Percentiles rank a stretch among this genome's conserved stretches.
Evolutionary conservation across 2,888 invertebrate species (phyloP).

Genomic region (Meteorus colon): DNA sequence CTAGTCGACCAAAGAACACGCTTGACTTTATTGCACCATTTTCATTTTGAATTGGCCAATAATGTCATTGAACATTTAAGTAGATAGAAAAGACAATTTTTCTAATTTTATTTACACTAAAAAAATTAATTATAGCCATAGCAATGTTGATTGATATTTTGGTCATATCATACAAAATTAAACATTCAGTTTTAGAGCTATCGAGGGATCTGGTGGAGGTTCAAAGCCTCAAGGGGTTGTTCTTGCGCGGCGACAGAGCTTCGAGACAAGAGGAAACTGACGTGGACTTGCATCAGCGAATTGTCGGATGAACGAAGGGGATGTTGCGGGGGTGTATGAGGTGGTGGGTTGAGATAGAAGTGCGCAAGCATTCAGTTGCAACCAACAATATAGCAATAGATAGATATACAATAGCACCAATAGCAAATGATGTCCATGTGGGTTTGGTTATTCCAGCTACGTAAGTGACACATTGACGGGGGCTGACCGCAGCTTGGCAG

Average conservation of each 20-base stretch:
- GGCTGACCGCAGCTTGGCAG: constrained; percentile 71
- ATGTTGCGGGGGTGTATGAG: not conserved
- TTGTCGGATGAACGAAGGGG: constrained; percentile 1
- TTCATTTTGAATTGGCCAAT: not conserved
- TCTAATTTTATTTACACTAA: not conserved
- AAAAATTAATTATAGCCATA: not conserved
- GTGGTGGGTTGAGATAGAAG: not conserved
- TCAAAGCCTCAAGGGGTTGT: constrained; percentile 26
- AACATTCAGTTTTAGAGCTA: constrained; percentile 48
- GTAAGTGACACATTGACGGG: constrained; percentile 74
- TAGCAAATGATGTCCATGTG: constrained; percentile 50
- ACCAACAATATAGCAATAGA: constrained; percentile 39
- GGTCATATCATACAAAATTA: constrained; percentile 55
- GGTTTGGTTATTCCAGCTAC: constrained; percentile 68
- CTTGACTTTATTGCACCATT: not conserved
- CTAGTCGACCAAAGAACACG: not conserved
- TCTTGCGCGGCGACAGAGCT: constrained; percentile 8
- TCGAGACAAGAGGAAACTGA: constrained; percentile 23
- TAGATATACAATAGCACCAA: constrained; percentile 1
- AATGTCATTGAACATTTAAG: not conserved
- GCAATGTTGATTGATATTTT: constrained; percentile 17
- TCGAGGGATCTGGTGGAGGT: constrained; percentile 7
- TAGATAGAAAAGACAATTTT: not conserved
- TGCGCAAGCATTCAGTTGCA: constrained; percentile 46
- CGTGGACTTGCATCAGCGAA: constrained; percentile 22